These are phyloP conservation scores for Eilema sororculum DNA, from an alignment of 2,888 invertebrate species.

Conservation along the genomic window DNA sequence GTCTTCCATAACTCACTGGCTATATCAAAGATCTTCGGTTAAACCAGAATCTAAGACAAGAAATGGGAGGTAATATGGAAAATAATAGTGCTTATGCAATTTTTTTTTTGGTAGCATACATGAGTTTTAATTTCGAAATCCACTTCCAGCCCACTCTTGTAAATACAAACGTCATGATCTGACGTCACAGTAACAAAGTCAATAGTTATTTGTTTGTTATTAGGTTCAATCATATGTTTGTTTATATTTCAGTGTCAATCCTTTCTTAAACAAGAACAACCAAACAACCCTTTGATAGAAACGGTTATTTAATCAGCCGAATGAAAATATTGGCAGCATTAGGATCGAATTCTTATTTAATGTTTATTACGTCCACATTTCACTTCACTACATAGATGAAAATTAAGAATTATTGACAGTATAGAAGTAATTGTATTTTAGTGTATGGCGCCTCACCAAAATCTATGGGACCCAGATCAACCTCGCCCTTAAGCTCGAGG, in stretches of 20 bases:
- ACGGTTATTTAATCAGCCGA: conserved; percentile 2
- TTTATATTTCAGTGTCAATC: conserved; percentile 7
- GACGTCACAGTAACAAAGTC: conserved; percentile 8
- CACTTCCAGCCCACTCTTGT: conserved; percentile 8
- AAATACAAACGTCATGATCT: conserved; percentile 7
- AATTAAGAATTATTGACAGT: no score
- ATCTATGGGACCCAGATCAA: no score
- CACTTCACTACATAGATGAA: neutral
- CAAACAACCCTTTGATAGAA: conserved; percentile 5
- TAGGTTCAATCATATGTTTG: conserved; percentile 9
- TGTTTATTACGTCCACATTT: neutral
- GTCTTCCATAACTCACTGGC: no score
- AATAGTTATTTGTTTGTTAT: conserved; percentile 12
- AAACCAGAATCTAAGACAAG: no score
- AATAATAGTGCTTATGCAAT: neutral
- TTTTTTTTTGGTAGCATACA: neutral
- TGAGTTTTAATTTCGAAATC: neutral
- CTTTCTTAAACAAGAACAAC: neutral
- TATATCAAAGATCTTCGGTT: no score
- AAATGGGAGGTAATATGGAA: neutral
- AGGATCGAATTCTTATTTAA: neutral
- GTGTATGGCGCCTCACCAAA: no score
- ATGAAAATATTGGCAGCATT: neutral
- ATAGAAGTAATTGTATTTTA: neutral
- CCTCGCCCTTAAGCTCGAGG: no score